Evolutionary conservation across 1,140 invertebrate genomes (phyloP).

Genomic region (Drosophila busckii): DNA sequence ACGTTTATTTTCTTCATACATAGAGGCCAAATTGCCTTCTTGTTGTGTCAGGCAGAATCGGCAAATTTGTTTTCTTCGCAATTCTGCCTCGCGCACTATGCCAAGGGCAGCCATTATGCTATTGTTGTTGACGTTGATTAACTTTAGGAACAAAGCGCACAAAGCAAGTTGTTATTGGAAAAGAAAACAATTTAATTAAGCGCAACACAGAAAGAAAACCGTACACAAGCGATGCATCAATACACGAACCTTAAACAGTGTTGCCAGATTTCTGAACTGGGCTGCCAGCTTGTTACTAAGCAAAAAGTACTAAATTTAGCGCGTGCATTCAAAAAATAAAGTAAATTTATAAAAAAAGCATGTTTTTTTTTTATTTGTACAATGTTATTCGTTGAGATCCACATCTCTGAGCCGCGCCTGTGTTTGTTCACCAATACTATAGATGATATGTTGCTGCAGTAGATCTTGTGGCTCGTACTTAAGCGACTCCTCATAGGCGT

Average conservation of each 20-base stretch:
- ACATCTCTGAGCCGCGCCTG: slow-evolving; percentile 81
- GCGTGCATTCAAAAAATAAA: slow-evolving; percentile 1
- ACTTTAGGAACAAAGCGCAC: slow-evolving; percentile 1
- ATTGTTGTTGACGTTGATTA: not conserved
- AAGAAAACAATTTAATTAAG: too few species aligned
- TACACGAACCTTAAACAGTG: slow-evolving; percentile 30
- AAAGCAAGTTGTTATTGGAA: not conserved
- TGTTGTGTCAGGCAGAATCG: slow-evolving; percentile 84
- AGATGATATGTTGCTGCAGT: slow-evolving; percentile 88
- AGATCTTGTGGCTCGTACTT: slow-evolving; percentile 90
- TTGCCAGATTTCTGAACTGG: slow-evolving; percentile 1
- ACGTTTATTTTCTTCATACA: slow-evolving; percentile 82
- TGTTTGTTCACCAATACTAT: slow-evolving; percentile 87
- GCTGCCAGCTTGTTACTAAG: not conserved
- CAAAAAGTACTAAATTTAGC: slow-evolving; percentile 5
- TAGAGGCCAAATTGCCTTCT: slow-evolving; percentile 82
- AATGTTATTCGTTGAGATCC: slow-evolving; percentile 37
- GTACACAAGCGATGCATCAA: slow-evolving; percentile 39
- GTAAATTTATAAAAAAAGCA: not conserved
- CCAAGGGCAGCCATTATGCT: slow-evolving; percentile 32
- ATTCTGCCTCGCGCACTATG: slow-evolving; percentile 37
- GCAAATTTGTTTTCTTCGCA: slow-evolving; percentile 82
- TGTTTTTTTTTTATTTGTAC: slow-evolving; percentile 7
- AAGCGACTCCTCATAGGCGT: slow-evolving; percentile 93
- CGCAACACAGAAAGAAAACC: slow-evolving; percentile 6